Evolutionary conservation across 2,888 invertebrate species (phyloP).

Genomic region (Phytoseiulus persimilis): DNA sequence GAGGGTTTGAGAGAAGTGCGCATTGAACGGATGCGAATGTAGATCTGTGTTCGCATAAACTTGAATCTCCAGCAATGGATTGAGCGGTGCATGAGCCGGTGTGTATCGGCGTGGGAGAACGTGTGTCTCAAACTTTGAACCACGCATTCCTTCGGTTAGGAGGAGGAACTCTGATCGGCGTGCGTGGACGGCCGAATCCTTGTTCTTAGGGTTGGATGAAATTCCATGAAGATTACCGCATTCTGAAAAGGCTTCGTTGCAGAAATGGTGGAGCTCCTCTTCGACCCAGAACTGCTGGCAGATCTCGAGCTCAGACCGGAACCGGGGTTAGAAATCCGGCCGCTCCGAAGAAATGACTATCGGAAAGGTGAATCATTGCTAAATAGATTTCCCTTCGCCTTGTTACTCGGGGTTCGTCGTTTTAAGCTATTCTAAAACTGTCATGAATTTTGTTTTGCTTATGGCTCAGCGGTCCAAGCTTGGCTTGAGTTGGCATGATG

Average conservation of each 20-base stretch:
- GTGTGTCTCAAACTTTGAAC: background rate
- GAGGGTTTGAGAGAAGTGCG: too few relatives aligned
- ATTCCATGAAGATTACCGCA: too few relatives aligned
- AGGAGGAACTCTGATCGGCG: background rate
- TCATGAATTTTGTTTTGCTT: background rate
- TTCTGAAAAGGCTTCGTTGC: background rate
- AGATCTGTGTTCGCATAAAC: too few relatives aligned
- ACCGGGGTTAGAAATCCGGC: slow-evolving; percentile 69
- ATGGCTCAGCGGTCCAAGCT: background rate
- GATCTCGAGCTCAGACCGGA: slow-evolving; percentile 57
- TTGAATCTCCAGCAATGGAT: too few relatives aligned
- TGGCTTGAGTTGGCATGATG: too few relatives aligned
- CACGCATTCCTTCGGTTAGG: background rate
- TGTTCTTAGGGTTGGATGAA: too few relatives aligned
- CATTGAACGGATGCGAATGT: too few relatives aligned
- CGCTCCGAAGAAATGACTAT: slow-evolving; percentile 68
- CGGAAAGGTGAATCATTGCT: slow-evolving; percentile 58
- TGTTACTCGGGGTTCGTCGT: too few relatives aligned
- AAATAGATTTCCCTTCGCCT: background rate
- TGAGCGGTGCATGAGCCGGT: too few relatives aligned
- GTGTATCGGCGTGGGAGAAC: too few relatives aligned
- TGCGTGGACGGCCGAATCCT: background rate
- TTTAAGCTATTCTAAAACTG: too few relatives aligned
- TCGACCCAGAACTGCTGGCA: background rate
- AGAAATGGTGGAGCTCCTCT: background rate